Base-by-base conservation (phyloP, 2,888 invertebrate species). In the Buathra laborator region DNA sequence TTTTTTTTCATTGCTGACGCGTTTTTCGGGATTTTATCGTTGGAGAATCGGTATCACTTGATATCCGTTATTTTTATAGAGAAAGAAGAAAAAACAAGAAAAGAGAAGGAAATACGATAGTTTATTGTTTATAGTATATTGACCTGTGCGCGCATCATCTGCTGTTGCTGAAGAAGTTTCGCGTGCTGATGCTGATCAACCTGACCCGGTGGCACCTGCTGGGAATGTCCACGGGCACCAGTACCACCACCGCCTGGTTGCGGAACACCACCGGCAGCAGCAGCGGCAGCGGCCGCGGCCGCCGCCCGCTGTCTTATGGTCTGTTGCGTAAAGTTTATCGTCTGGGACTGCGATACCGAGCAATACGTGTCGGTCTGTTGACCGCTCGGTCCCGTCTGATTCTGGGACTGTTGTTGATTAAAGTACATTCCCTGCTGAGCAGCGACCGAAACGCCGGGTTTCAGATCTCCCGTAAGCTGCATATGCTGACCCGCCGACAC, bases 401-500 rank as follows among this genome's bases (percentile, higher is more conserved):
- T 93, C 88, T 87, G 89, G 82, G 89, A 89, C 88, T 92, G 92
- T 71, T 94, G 94, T 87, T 94, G 94, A 64, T 91, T 94, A 91
- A 96, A 96, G 94, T 97, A 97, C 95, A 97, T 96, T 89, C 97
- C 97, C 93, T 97, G 97, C 93, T 97, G 97, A 43, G 97, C 96
- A n/a, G 97, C 97, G 81, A 97, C 97, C 1, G 97, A 97, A 72
- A 97, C 97, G 85, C 96, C 96, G 89, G 96, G 95, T 92, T 96
- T 96, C 89, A 96, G 94, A 88, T 96, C 96, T 88, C 97, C 96
- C 90, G 96, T 96, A 89, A 97, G 95, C 94, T 97, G 96, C 95
- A 97, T 96, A 92, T 97, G 97, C 94, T 98, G 98, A 44, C 97
- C 98, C 89, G 97, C 97, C 2, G 97, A 97, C 89, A 98, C 97